Percentiles rank a stretch among this genome's conserved stretches.
Evolutionary conservation across 2,797 vertebrate genomes (phyloP).

Genomic region (Alauda arvensis): DNA sequence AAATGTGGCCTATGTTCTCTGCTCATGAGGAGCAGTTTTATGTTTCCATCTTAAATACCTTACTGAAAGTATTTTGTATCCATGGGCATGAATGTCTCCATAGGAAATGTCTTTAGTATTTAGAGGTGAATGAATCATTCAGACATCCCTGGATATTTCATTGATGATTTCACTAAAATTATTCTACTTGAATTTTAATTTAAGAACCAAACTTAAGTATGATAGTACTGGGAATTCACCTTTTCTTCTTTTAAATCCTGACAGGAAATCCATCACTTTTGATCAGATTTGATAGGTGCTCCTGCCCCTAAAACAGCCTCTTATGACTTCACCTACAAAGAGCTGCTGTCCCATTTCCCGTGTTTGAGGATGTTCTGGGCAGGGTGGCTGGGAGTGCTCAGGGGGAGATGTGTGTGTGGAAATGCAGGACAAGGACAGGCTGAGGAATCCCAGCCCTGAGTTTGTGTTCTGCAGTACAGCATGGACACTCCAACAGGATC

Average conservation of each 20-base stretch:
- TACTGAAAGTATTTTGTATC: not conserved
- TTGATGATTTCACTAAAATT: not conserved
- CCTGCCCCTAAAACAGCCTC: not conserved
- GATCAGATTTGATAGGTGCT: not conserved
- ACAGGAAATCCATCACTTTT: not conserved
- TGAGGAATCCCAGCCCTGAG: not conserved
- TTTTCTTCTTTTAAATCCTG: not conserved
- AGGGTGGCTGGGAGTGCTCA: not conserved
- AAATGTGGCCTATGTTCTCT: not conserved
- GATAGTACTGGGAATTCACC: not conserved
- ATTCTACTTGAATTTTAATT: not conserved
- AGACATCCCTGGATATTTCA: not conserved
- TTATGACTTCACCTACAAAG: not conserved
- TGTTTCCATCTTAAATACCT: not conserved
- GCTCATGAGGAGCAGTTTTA: not conserved
- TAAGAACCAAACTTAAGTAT: not conserved
- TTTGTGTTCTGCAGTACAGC: constrained; percentile 59
- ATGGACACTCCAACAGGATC: constrained; percentile 55
- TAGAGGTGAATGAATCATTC: not conserved
- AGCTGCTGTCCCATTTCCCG: not conserved
- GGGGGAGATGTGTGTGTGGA: not conserved
- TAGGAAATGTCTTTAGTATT: not conserved
- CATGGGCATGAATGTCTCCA: not conserved
- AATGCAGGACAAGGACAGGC: not conserved
- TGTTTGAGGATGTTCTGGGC: not conserved